These are phyloP conservation scores for Hydriomena furcata DNA, from an alignment of 2,888 invertebrate species.

Conservation along the genomic window DNA sequence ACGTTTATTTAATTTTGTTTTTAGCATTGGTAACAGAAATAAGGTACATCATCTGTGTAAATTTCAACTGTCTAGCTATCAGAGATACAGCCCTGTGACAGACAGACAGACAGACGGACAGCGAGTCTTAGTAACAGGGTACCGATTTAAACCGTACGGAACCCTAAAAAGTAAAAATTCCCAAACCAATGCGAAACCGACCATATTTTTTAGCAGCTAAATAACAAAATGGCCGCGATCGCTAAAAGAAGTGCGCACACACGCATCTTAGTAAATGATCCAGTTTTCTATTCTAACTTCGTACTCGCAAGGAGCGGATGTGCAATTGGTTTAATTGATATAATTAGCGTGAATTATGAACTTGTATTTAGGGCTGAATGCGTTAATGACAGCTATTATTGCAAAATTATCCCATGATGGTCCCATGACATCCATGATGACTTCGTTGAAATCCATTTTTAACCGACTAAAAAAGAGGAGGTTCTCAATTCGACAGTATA, in stretches of 20 bases:
- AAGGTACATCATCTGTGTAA: too few species aligned
- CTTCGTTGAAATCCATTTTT: constrained; percentile 5
- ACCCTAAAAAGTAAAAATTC: too few species aligned
- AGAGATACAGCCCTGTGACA: too few species aligned
- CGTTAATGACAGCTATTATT: background rate
- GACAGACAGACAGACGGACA: too few species aligned
- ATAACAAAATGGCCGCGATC: constrained; percentile 4
- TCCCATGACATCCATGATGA: constrained; percentile 4
- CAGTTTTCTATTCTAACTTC: constrained; percentile 34
- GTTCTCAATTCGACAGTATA: too few species aligned
- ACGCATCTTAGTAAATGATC: constrained; percentile 33
- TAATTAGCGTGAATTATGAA: constrained; percentile 27
- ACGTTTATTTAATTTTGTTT: too few species aligned
- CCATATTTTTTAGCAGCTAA: constrained; percentile 7
- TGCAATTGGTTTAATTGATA: constrained; percentile 22
- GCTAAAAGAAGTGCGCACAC: constrained; percentile 27
- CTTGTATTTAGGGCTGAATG: constrained; percentile 31
- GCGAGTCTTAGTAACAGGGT: too few species aligned
- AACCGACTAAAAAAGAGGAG: background rate
- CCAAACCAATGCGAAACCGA: constrained; percentile 11
- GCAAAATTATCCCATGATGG: background rate
- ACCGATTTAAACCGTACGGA: too few species aligned
- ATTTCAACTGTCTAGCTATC: too few species aligned
- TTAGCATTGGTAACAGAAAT: too few species aligned
- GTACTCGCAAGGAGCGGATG: constrained; percentile 27